phyloP scores from a whole-genome alignment of 2,113 vertebrate species.

The Megaceryle maxima region DNA sequence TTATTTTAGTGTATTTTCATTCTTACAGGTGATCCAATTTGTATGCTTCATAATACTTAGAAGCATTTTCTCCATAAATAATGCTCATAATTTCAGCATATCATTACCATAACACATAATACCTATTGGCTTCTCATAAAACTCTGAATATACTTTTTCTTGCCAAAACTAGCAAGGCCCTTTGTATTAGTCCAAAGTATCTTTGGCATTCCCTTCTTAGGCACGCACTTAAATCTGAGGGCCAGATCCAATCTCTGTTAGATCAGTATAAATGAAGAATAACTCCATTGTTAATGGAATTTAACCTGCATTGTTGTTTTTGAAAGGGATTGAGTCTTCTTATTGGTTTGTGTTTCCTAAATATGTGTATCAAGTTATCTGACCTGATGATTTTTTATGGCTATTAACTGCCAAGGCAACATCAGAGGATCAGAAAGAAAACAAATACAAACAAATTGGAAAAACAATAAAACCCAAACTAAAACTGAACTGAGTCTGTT shows the following conservation, averaged over 20 bases:
- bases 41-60: neutral
- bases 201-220: constrained; percentile 38
- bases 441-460: neutral
- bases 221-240: neutral
- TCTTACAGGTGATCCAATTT: constrained; percentile 1
- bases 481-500: neutral
- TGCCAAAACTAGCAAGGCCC: neutral
- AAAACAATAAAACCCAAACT: neutral
- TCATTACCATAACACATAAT: constrained; percentile 28
- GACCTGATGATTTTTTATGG: neutral
- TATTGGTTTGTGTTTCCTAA: neutral
- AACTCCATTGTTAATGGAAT: constrained; percentile 18
- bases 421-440: neutral
- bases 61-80: constrained; percentile 13
- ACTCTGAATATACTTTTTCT: neutral
- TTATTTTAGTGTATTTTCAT: neutral
- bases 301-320: neutral
- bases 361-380: neutral
- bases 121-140: constrained; percentile 42
- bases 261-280: constrained; percentile 30
- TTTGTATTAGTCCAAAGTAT: constrained; percentile 43
- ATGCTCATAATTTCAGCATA: constrained; percentile 24
- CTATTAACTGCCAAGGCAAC: neutral
- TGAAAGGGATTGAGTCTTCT: neutral
- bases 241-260: constrained; percentile 26